Evolutionary conservation across 1,140 invertebrate genomes (phyloP).

Genomic region (Drosophila malerkotliana): DNA sequence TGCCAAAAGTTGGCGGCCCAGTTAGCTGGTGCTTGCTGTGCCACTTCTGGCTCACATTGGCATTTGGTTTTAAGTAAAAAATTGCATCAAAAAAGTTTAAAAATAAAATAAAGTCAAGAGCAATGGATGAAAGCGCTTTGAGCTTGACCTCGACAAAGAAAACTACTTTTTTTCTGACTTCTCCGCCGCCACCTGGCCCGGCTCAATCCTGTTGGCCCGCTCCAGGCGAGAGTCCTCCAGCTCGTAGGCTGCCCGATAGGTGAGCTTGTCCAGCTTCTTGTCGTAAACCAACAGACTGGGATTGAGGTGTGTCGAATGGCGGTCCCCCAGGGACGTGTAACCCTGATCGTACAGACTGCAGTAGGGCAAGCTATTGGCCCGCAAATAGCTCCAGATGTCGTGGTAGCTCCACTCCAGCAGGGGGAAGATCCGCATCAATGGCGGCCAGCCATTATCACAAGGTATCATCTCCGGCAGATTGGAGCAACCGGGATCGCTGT

Average conservation of each 20-base stretch:
- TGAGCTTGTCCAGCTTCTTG: conserved; percentile 21
- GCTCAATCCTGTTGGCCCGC: conserved; percentile 39
- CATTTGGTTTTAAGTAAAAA: not conserved
- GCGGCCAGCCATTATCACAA: conserved; percentile 94
- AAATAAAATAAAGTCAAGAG: conserved; percentile 25
- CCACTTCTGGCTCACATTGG: conserved; percentile 27
- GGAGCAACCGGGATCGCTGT: conserved; percentile 89
- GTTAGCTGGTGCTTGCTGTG: conserved; percentile 63
- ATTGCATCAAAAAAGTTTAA: not conserved
- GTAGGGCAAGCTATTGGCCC: conserved; percentile 91
- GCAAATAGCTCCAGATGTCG: conserved; percentile 94
- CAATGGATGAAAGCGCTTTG: conserved; percentile 4
- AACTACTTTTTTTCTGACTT: conserved; percentile 3
- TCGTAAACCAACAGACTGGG: conserved; percentile 86
- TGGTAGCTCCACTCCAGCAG: conserved; percentile 95
- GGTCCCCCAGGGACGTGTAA: conserved; percentile 94
- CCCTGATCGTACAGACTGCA: conserved; percentile 95
- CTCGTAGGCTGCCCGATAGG: conserved; percentile 91
- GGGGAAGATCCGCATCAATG: conserved; percentile 93
- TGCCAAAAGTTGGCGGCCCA: conserved; percentile 38
- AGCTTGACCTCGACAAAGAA: conserved; percentile 12
- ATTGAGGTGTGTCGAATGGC: conserved; percentile 91
- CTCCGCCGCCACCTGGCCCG: not conserved
- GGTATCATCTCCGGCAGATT: conserved; percentile 84
- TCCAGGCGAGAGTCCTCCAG: conserved; percentile 85